Evolutionary conservation across 2,113 vertebrate genomes (phyloP).

Genomic region (Lepidothrix coronata): DNA sequence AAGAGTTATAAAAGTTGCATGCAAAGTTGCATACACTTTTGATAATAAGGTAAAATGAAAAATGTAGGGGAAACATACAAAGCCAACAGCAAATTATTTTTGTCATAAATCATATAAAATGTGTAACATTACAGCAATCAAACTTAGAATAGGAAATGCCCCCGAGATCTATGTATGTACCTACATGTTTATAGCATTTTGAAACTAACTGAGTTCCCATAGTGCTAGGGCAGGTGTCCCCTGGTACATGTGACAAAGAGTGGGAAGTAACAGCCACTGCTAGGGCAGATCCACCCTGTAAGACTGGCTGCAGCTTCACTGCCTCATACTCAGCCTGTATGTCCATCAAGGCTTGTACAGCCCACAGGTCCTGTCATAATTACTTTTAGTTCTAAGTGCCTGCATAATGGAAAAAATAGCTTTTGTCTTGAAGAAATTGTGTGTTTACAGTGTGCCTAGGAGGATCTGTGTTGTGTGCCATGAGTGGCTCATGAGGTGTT

Average conservation of each 20-base stretch:
- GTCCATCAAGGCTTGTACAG: not conserved
- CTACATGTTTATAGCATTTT: not conserved
- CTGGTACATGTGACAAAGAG: not conserved
- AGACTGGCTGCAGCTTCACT: not conserved
- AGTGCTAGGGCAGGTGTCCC: not conserved
- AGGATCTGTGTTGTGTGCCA: not conserved
- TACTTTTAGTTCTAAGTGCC: not conserved
- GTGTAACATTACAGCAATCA: not conserved
- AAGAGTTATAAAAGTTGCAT: not conserved
- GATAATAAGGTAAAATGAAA: not conserved
- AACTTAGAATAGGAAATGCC: not conserved
- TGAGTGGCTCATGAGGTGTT: fast-evolving
- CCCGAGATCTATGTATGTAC: fast-evolving
- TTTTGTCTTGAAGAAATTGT: not conserved
- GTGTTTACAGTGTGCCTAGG: not conserved
- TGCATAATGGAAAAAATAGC: not conserved
- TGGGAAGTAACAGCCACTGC: not conserved
- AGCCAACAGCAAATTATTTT: not conserved
- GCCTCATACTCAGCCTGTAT: not conserved
- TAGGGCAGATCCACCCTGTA: not conserved
- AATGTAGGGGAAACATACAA: not conserved
- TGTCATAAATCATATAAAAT: not conserved
- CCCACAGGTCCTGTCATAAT: not conserved
- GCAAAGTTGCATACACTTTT: not conserved
- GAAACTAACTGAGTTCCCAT: fast-evolving